A percentile compares a stretch with the other conserved stretches of the same genome.
These are phyloP conservation scores for Heliconius charithonia DNA, from an alignment of 2,888 invertebrate genomes.

Conservation along the genomic window DNA sequence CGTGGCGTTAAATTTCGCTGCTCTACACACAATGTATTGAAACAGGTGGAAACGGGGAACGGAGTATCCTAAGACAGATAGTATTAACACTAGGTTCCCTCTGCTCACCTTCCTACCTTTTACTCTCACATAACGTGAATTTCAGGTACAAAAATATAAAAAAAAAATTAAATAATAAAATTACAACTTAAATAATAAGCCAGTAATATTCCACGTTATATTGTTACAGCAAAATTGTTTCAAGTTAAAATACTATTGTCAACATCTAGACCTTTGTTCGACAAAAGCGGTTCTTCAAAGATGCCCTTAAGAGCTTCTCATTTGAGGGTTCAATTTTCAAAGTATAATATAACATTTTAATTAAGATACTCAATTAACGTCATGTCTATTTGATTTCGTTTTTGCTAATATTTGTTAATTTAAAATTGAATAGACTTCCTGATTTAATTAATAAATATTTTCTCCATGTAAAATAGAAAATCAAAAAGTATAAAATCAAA, in stretches of 20 bases:
- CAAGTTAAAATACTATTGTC: background rate
- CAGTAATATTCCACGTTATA: background rate
- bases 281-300: constrained; percentile 17
- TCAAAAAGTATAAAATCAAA: no score
- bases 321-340: background rate
- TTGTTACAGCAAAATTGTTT: constrained; percentile 7
- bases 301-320: constrained; percentile 4
- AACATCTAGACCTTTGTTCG: constrained; percentile 16
- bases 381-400: background rate
- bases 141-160: background rate
- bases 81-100: no score
- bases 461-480: background rate
- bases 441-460: background rate
- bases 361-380: constrained; percentile 1
- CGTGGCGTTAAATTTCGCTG: no score
- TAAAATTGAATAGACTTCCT: background rate
- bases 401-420: background rate
- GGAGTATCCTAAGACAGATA: no score
- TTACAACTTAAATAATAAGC: background rate
- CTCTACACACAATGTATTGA: no score
- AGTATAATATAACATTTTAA: constrained; percentile 22
- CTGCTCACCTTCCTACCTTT: no score
- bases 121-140: no score
- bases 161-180: background rate
- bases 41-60: no score